These are phyloP conservation scores for Nestor notabilis DNA, from an alignment of 2,113 vertebrate genomes.

Conservation along the genomic window DNA sequence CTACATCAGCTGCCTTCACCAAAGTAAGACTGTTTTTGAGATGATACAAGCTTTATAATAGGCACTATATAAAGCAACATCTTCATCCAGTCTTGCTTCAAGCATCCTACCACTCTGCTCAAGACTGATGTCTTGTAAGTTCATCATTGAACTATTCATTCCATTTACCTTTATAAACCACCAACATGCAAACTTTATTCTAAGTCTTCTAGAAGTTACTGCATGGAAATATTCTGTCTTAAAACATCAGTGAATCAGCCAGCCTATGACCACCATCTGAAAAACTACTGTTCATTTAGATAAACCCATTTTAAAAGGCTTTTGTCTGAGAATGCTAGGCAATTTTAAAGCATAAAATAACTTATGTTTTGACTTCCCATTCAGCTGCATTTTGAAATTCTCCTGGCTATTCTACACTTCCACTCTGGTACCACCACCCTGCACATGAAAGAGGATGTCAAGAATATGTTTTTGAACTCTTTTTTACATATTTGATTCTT, in stretches of 20 bases:
- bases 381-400: neutral
- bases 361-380: neutral
- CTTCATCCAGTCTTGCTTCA: neutral
- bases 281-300: neutral
- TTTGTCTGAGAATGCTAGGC: neutral
- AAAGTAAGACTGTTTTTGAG: neutral
- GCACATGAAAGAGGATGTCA: neutral
- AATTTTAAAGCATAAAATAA: neutral
- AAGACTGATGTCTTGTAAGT: neutral
- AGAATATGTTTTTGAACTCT: neutral
- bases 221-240: neutral
- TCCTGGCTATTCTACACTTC: neutral
- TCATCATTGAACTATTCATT: neutral
- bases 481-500: neutral
- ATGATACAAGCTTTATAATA: neutral
- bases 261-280: neutral
- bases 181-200: neutral
- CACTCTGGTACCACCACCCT: neutral
- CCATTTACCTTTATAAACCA: neutral
- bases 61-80: neutral
- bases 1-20: neutral
- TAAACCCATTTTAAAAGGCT: neutral
- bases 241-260: neutral
- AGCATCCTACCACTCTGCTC: neutral
- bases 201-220: neutral